Base-by-base conservation (phyloP, 2,113 vertebrate species). In the Mionectes macconnelli region DNA sequence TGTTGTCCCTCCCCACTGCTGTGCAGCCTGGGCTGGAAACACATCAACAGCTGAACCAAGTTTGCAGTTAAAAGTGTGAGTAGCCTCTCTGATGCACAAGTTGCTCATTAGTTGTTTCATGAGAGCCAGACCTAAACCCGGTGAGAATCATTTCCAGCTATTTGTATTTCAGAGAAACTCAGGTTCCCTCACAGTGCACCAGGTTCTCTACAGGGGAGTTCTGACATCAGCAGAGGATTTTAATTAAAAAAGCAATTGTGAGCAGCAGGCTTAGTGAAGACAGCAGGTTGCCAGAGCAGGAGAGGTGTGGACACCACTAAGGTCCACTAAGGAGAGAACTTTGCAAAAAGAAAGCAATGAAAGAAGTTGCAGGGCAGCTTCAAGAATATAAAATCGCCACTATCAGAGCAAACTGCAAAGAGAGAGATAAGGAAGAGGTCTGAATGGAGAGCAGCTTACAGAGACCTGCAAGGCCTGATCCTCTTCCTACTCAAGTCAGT, bases 401-500 rank as follows among this genome's bases (percentile, higher is more conserved):
- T 90, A 80, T 83, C 74, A 49, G 74, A 90, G 84, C 77, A 52
- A 89, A 64, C 60, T 14, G 55, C 73, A 62, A 14, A 35, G n/a
- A 52, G 30, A 52, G 68, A 93, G 95, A 95, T 94, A 95, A 96
- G 88, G 59, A 78, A 23, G 27, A 35, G 31, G 37, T 31, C 2
- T 95, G 87, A 93, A 87, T 59, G 90, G 86, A 80, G 52, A 39
- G 67, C 64, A 84, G 87, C 72, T 92, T 67, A 74, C 92, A 91
- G 59, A 40, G 90, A 91, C 52, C 83, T 72, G 60, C 75, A 19
- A 50, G 82, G 62, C 81, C 55, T 67, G 68, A 92, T 92, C 91
- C 84, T 33, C 22, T 33, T 78, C 64, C 76, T 0, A 12, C 84
- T 67, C 76, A 57, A 44, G 24, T 74, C 85, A 87, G 16, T 27